Conservation (phyloP, 2,888 invertebrate species). For the Oxystoma pomonae region DNA sequence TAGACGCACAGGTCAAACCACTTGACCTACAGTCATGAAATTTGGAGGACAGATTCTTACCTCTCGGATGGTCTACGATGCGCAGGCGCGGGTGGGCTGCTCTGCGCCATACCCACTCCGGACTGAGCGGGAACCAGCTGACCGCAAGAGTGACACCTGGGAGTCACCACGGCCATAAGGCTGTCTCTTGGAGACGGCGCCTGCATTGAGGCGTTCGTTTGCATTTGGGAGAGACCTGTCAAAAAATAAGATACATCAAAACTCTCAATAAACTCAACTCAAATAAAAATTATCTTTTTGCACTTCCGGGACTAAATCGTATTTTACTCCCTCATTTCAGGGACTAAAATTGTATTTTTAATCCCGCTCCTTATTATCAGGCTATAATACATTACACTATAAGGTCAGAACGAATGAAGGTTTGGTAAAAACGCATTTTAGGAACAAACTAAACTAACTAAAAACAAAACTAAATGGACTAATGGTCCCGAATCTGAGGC, state of each 20-base stretch:
- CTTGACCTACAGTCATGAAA: too few relatives aligned
- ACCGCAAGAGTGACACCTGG: slow-evolving; percentile 70
- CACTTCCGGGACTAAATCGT: slow-evolving; percentile 1
- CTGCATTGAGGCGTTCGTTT: slow-evolving; percentile 39
- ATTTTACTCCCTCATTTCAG: too few relatives aligned
- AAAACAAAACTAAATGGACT: too few relatives aligned
- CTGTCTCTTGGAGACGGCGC: slow-evolving; percentile 46
- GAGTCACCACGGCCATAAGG: slow-evolving; percentile 39
- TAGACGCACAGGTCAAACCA: too few relatives aligned
- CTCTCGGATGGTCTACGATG: slow-evolving; percentile 46
- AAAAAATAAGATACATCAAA: slow-evolving; percentile 8
- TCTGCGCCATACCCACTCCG: slow-evolving; percentile 40
- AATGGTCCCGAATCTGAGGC: too few relatives aligned
- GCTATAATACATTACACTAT: too few relatives aligned
- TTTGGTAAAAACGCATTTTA: not conserved
- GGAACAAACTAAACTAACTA: not conserved
- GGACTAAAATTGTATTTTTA: not conserved
- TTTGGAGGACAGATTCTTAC: too few relatives aligned
- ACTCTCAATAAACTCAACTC: slow-evolving; percentile 1
- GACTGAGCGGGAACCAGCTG: slow-evolving; percentile 53
- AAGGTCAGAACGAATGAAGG: too few relatives aligned
- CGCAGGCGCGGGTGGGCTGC: slow-evolving; percentile 54
- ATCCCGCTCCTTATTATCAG: too few relatives aligned
- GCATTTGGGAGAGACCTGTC: slow-evolving; percentile 40
- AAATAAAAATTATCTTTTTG: not conserved